A percentile compares a stretch with the other conserved stretches of the same genome.
Conservation (phyloP, 92 coral and sea anemone genomes). For the Porites rus region DNA sequence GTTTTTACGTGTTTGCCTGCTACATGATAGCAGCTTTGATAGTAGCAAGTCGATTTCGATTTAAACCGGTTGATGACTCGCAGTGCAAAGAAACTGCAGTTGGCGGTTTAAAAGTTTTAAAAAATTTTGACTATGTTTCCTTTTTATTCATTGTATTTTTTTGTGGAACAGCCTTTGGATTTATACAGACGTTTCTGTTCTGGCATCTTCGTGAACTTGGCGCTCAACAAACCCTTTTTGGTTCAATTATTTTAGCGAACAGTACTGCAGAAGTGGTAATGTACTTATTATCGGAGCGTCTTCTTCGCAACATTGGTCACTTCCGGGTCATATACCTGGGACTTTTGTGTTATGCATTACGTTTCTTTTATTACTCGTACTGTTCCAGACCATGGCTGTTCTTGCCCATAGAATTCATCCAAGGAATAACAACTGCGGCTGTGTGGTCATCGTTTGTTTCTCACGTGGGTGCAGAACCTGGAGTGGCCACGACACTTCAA, state of each 20-base stretch:
- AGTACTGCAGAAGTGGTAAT: slow-evolving; percentile 89
- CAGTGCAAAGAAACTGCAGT: slow-evolving; percentile 74
- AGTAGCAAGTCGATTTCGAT: slow-evolving; percentile 94
- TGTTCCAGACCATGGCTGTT: slow-evolving; percentile 93
- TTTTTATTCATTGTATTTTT: slow-evolving; percentile 92
- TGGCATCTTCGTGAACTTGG: slow-evolving; percentile 98
- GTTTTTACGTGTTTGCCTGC: slow-evolving; percentile 85
- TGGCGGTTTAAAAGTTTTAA: slow-evolving; percentile 68
- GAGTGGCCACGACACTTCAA: slow-evolving; percentile 89
- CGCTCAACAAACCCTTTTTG: slow-evolving; percentile 90
- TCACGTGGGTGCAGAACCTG: slow-evolving; percentile 91
- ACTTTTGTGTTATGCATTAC: slow-evolving; percentile 88
- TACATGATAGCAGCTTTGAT: slow-evolving; percentile 84
- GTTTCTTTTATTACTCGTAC: slow-evolving; percentile 97
- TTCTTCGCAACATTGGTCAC: slow-evolving; percentile 88
- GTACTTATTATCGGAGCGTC: slow-evolving; percentile 83
- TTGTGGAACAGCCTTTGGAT: slow-evolving; percentile 97
- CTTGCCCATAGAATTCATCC: slow-evolving; percentile 94
- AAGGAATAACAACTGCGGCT: slow-evolving; percentile 96
- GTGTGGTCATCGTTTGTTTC: slow-evolving; percentile 98
- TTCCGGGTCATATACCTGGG: slow-evolving; percentile 91
- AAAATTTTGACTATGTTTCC: slow-evolving; percentile 83
- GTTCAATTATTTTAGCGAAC: slow-evolving; percentile 85
- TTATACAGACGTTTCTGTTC: slow-evolving; percentile 95
- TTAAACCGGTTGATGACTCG: slow-evolving; percentile 61